These are phyloP conservation scores for Novumbra hubbsi DNA, from an alignment of 2,797 vertebrate species.

Conservation along the genomic window DNA sequence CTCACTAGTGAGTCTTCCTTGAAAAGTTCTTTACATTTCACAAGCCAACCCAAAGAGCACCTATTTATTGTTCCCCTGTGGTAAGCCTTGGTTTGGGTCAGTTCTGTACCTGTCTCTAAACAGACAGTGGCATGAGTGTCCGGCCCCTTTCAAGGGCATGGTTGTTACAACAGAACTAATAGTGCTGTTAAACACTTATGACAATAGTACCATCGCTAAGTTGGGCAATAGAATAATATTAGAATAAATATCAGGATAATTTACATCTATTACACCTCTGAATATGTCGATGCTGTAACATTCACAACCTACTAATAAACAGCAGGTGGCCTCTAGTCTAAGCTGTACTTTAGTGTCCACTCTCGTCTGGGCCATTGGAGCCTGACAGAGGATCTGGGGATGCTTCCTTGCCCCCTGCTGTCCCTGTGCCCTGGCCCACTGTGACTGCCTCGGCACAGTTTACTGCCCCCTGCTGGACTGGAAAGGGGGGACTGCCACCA, in stretches of 20 bases:
- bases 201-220: too few species aligned
- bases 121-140: neutral
- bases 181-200: too few species aligned
- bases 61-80: neutral
- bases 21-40: neutral
- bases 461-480: constrained; percentile 61
- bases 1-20: neutral
- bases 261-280: neutral
- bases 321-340: neutral
- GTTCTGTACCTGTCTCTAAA: neutral
- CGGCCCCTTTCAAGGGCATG: neutral
- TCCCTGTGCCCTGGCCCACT: neutral
- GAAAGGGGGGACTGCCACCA: neutral
- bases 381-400: neutral
- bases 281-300: neutral
- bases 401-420: neutral
- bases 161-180: too few species aligned
- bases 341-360: neutral
- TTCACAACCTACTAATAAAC: neutral
- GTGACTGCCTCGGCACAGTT: constrained; percentile 24
- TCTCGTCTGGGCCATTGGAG: neutral
- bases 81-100: neutral
- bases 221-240: too few species aligned
- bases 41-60: neutral
- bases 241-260: neutral